Conservation (phyloP, 1,140 invertebrate genomes). For the Cherax quadricarinatus region DNA sequence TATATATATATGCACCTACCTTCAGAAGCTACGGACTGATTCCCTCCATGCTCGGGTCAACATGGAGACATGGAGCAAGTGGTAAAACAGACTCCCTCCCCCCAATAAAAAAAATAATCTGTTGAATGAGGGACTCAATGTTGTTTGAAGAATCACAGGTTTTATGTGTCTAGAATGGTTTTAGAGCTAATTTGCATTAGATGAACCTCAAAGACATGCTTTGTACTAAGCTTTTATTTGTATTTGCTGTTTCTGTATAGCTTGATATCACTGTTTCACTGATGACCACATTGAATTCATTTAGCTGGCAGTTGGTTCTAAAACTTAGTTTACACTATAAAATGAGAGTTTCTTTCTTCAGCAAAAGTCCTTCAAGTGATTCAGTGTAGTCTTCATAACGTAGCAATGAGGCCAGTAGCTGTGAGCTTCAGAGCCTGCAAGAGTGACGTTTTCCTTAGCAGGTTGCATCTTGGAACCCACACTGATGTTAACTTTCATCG, state of each 20-base stretch:
- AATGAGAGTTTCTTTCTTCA: conserved; percentile 9
- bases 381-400: conserved; percentile 4
- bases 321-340: neutral
- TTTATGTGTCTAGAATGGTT: neutral
- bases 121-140: neutral
- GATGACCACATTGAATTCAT: neutral
- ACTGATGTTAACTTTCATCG: neutral
- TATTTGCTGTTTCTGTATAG: neutral
- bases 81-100: neutral
- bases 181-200: conserved; percentile 6
- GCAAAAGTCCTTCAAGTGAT: neutral
- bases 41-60: neutral
- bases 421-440: neutral
- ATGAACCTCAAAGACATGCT: conserved; percentile 4
- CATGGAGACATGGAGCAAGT: neutral
- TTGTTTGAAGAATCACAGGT: conserved; percentile 10
- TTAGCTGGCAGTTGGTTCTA: conserved; percentile 12
- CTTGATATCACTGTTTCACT: conserved; percentile 5
- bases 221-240: neutral
- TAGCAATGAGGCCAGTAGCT: neutral
- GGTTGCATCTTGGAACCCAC: neutral
- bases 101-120: neutral
- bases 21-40: neutral
- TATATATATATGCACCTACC: no score
- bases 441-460: neutral